A percentile compares a stretch with the other conserved stretches of the same genome.
Conservation (phyloP, 2,113 vertebrate species). For the Sinocyclocheilus grahami region DNA sequence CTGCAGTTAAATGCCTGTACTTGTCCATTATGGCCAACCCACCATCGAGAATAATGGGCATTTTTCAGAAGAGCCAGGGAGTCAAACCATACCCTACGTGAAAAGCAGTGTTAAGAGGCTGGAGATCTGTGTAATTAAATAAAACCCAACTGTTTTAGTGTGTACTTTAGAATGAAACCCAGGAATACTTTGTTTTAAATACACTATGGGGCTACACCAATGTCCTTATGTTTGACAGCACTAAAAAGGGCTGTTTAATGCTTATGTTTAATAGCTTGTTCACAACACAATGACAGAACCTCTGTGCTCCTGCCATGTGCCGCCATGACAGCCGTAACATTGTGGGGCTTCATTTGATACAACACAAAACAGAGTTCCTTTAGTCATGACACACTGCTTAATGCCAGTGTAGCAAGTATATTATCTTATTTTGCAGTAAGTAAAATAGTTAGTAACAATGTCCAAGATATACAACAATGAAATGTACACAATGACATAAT, state of each 20-base stretch:
- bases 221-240: slow-evolving; percentile 50
- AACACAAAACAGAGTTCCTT: not conserved
- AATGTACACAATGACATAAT: not conserved
- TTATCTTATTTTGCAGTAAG: not conserved
- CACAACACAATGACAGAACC: slow-evolving; percentile 41
- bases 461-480: not conserved
- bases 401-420: not conserved
- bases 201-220: slow-evolving; percentile 47
- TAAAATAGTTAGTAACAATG: not conserved
- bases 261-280: slow-evolving; percentile 45
- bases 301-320: slow-evolving; percentile 5
- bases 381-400: not conserved
- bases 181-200: slow-evolving; percentile 58
- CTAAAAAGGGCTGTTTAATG: slow-evolving; percentile 46
- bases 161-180: slow-evolving; percentile 53
- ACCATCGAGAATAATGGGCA: slow-evolving; percentile 64
- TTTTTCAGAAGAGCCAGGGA: slow-evolving; percentile 57
- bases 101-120: slow-evolving; percentile 62
- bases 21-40: slow-evolving; percentile 68
- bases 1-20: slow-evolving; percentile 66
- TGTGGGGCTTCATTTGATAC: not conserved
- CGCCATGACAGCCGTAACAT: not conserved
- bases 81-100: slow-evolving; percentile 53
- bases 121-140: slow-evolving; percentile 66
- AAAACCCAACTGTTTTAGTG: slow-evolving; percentile 56